These are phyloP conservation scores for Agriopis leucophaearia DNA, from an alignment of 2,888 invertebrate species.

Conservation along the genomic window DNA sequence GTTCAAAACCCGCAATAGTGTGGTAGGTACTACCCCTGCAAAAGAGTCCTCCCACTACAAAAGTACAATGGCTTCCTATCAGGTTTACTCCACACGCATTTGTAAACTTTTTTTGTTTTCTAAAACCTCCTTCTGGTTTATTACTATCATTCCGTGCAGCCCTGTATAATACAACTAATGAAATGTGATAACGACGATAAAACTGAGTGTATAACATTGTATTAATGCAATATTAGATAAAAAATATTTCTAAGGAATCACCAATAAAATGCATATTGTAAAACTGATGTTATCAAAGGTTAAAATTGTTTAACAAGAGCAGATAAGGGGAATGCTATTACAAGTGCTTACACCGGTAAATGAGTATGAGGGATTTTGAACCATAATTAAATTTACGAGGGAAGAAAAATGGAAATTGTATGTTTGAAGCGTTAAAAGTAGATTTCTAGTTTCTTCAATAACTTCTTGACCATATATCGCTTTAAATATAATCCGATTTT, in stretches of 20 bases:
- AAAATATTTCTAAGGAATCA: conserved; percentile 15
- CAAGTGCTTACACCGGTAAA: conserved; percentile 10
- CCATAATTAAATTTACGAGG: conserved; percentile 3
- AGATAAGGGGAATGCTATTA: conserved; percentile 13
- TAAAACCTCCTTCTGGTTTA: too few species aligned
- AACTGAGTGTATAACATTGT: conserved; percentile 15
- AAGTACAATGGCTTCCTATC: too few species aligned
- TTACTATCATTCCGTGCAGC: too few species aligned
- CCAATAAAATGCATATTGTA: conserved; percentile 19
- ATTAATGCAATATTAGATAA: conserved; percentile 21
- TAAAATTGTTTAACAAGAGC: conserved; percentile 20
- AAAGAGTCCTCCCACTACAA: too few species aligned
- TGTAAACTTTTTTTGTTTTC: background rate
- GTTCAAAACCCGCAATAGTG: too few species aligned
- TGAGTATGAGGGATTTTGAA: background rate
- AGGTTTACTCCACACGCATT: background rate
- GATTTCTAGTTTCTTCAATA: too few species aligned
- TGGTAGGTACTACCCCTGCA: too few species aligned
- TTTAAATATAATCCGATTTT: too few species aligned
- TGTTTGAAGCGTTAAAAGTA: background rate
- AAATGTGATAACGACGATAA: conserved; percentile 8
- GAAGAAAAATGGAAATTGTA: background rate
- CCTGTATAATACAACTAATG: background rate
- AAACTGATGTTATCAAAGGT: conserved; percentile 28
- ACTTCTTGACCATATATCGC: too few species aligned